Conservation (phyloP, 2,888 invertebrate species). For the Taenaris catops region DNA sequence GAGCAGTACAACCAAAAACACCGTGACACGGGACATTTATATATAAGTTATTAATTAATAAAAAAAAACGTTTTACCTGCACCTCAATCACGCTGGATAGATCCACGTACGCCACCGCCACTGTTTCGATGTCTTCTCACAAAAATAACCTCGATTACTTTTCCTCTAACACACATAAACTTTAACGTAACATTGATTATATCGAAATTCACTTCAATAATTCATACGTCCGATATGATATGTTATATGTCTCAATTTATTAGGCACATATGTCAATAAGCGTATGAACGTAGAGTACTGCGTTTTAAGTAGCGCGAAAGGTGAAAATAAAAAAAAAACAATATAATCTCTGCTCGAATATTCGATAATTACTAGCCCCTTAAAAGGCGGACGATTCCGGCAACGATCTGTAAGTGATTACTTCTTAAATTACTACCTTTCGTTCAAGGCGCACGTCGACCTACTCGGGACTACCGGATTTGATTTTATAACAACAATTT, state of each 20-base stretch:
- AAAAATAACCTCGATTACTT: constrained; percentile 25
- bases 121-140: constrained; percentile 60
- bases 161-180: constrained; percentile 4
- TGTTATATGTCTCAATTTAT: no score
- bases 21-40: no score
- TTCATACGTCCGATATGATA: no score
- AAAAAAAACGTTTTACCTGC: constrained; percentile 83
- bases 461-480: constrained; percentile 43
- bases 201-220: no score
- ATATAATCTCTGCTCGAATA: constrained; percentile 41
- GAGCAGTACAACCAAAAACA: no score
- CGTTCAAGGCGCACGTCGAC: constrained; percentile 22
- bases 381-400: constrained; percentile 58
- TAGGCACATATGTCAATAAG: no score
- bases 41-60: no score
- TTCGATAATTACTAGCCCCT: constrained; percentile 64
- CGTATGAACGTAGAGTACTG: no score
- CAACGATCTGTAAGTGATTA: constrained; percentile 59
- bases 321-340: no score
- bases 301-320: no score
- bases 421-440: constrained; percentile 60
- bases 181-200: no score
- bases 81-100: constrained; percentile 88
- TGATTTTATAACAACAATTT: constrained; percentile 20
- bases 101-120: constrained; percentile 87